Evolutionary conservation across 2,888 invertebrate species (phyloP), one percentile per base, ranked within the genome.

Genomic region (Brachylomia viminalis): DNA sequence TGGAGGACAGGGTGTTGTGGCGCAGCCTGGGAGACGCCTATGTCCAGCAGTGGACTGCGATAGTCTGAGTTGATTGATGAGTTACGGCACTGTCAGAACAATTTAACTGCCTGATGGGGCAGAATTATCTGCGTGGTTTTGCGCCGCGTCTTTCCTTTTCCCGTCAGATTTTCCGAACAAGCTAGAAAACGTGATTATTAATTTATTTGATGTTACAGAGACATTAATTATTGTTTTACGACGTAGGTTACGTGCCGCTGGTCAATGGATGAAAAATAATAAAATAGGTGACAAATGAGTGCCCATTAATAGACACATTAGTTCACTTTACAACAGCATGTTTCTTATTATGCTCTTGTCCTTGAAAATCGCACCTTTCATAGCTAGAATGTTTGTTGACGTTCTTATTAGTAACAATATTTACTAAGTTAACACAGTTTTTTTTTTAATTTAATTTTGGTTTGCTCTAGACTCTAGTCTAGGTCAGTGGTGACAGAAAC

Each of bases 241-340:
- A n/a, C 20, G 27, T 27, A 23, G 20, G 2, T 30, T 30, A 38
- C 15, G 62, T 61, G 61, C 27, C n/a, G n/a, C 20, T 6, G 10
- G 15, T 62, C 10, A 62, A 72, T 54, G 17, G 27, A 2, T 54
- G 5, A 54, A 38, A 38, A 68, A 47, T 13, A 49, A 30, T 7
- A 23, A 17, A 42, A 27, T 69, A 27, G 23, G 23, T 42, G 30
- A 52, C 49, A 71, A 72, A 27, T 8, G 11, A 23, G 17, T n/a
- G 13, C 8, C 17, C 72, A 52, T 15, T 2, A 72, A 54, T 54
- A 42, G 30, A 23, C 68, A 68, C 27, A 68, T 68, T 20, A 42
- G 20, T 42, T 42, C 10, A n/a, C 30, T 23, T 27, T 42, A 23
- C 38, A 30, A 38, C n/a, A 52, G 6, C 42, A 23, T 38, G 10